Evolutionary conservation across 2,888 invertebrate genomes (phyloP), one percentile per base, ranked within the genome.

Genomic region (Lordiphosa andalusiaca): DNA sequence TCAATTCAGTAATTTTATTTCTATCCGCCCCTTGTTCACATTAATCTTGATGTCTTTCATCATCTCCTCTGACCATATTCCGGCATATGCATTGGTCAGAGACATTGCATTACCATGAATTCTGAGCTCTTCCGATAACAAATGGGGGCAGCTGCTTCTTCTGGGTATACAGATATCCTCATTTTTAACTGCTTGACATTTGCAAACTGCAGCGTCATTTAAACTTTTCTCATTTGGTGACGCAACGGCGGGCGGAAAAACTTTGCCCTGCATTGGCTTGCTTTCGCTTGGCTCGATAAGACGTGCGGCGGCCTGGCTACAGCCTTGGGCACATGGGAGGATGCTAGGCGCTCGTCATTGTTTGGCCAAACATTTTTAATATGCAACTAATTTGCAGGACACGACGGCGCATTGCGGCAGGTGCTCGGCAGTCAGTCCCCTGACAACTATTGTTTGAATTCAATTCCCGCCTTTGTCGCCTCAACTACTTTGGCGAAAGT

Each of bases 131-230:
- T 30, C 30, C 10, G 73, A 73, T 81, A 77, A 76, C 81, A 84
- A 81, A 84, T 84, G 74, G 50, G 63, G 59, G 71, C 59, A 23
- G 21, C 40, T 55, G 25, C 54, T 37, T 44, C 42, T 23, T 13
- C 57, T 58, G 40, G 50, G 50, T 55, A 52, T 51, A 67, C 60
- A 70, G 84, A 83, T 83, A 80, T 80, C 62, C 76, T 63, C 73
- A 73, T 81, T 81, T 77, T 77, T 77, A 77, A 77, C 82, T 73
- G 81, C 82, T 73, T 81, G 84, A 77, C 77, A 78, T 78, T 78
- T 78, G 77, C 83, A 82, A 81, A 73, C 80, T 85, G 85, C 84
- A 81, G 81, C 74, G 74, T 83, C 81, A 81, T 81, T 81, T 85
- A 76, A 82, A 82, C 85, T 82, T 85, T 82, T 83, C 85, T 80